These are phyloP conservation scores for Exaiptasia diaphana DNA, from an alignment of 64 coral and sea anemone species.

Conservation along the genomic window DNA sequence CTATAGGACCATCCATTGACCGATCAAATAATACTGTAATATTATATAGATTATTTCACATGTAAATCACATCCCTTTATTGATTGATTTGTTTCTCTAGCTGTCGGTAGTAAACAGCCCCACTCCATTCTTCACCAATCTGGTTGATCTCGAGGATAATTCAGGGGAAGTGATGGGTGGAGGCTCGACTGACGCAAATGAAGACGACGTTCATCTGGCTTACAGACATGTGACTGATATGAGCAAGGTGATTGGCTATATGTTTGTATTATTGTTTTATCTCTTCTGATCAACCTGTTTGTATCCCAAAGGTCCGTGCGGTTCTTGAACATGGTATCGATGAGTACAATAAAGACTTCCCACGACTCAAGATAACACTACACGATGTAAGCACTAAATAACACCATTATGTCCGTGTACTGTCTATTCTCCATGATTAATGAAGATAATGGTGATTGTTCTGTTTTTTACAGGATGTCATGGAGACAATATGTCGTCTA, in stretches of 20 bases:
- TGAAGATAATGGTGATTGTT: not conserved
- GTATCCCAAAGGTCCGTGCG: conserved; percentile 61
- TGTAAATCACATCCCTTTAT: too few species aligned
- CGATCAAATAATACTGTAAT: too few species aligned
- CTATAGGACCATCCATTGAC: too few species aligned
- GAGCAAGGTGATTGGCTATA: conserved; percentile 56
- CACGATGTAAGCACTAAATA: conserved; percentile 63
- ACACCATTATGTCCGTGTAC: not conserved
- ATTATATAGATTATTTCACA: too few species aligned
- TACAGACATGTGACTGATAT: conserved; percentile 77
- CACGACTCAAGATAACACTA: conserved; percentile 79
- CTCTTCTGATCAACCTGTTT: not conserved
- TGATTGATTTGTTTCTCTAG: conserved; percentile 15
- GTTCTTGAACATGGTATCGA: conserved; percentile 89
- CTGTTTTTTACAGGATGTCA: conserved; percentile 60
- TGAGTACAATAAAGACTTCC: conserved; percentile 97
- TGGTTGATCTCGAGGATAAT: conserved; percentile 71
- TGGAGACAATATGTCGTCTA: conserved; percentile 94
- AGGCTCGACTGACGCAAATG: conserved; percentile 59
- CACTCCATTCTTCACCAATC: conserved; percentile 89
- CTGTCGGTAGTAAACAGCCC: conserved; percentile 48
- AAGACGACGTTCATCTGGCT: conserved; percentile 82
- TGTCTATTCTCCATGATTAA: too few species aligned
- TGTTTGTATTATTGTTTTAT: not conserved
- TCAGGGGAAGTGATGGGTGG: conserved; percentile 67